These are phyloP conservation scores for Clepsis dumicolana DNA, from an alignment of 2,888 invertebrate genomes.

Conservation along the genomic window DNA sequence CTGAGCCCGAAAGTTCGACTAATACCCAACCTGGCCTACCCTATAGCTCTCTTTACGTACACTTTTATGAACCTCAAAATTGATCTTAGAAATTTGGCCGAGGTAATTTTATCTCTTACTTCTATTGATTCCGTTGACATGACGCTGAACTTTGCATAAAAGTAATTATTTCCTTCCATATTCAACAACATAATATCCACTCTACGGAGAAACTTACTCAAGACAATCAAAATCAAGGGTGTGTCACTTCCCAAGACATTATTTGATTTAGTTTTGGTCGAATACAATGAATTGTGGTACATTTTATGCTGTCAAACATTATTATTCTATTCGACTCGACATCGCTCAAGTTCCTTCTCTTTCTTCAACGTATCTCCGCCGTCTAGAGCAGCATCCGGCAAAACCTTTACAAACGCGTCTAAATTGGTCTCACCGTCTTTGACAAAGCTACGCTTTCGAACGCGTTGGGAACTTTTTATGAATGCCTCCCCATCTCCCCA, in stretches of 20 bases:
- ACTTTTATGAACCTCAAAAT: too few relatives aligned
- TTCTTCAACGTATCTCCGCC: not conserved
- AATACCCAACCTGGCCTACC: not conserved
- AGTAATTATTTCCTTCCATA: not conserved
- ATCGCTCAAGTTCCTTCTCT: conserved; percentile 6
- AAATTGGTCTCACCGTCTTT: conserved; percentile 6
- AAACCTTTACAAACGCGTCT: conserved; percentile 4
- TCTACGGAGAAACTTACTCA: not conserved
- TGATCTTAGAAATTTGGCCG: too few relatives aligned
- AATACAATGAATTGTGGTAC: not conserved
- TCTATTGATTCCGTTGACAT: too few relatives aligned
- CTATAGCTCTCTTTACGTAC: not conserved
- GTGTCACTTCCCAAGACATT: too few relatives aligned
- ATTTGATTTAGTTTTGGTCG: not conserved
- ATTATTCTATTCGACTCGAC: not conserved
- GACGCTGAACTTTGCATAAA: conserved; percentile 1
- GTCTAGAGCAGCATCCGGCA: conserved; percentile 7
- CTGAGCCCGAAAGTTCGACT: not conserved
- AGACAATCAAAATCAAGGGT: not conserved
- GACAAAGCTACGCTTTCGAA: not conserved
- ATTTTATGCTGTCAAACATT: not conserved
- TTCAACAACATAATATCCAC: too few relatives aligned
- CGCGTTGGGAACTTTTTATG: not conserved
- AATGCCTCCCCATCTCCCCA: not conserved
- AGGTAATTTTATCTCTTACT: too few relatives aligned